These are phyloP conservation scores for Caenorhabditis japonica DNA, from an alignment of 2,888 invertebrate species.

Conservation along the genomic window DNA sequence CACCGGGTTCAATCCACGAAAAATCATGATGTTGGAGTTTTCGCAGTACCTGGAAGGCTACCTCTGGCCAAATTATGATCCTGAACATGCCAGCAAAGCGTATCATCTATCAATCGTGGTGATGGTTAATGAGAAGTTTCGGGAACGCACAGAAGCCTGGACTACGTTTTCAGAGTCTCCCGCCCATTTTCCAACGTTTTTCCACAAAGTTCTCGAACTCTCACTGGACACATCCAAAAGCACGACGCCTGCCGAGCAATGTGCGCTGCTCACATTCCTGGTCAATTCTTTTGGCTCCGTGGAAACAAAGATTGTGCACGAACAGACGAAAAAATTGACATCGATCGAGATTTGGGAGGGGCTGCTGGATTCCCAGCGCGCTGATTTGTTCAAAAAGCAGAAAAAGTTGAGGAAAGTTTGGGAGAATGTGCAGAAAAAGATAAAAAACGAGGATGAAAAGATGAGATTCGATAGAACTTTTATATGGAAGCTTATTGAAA, in stretches of 20 bases:
- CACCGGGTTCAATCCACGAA: slow-evolving; percentile 71
- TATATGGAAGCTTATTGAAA: slow-evolving; percentile 87
- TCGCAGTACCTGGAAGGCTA: slow-evolving; percentile 93
- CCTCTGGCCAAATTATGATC: slow-evolving; percentile 93
- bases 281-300: slow-evolving; percentile 97
- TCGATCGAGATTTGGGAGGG: slow-evolving; percentile 93
- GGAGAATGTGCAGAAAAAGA: slow-evolving; percentile 44
- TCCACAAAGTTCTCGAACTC: slow-evolving; percentile 78
- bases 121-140: slow-evolving; percentile 97
- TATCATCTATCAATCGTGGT: slow-evolving; percentile 89
- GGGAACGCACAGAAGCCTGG: slow-evolving; percentile 97
- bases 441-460: slow-evolving; percentile 19
- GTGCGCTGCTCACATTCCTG: slow-evolving; percentile 89
- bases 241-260: slow-evolving; percentile 84
- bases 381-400: slow-evolving; percentile 87
- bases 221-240: slow-evolving; percentile 81
- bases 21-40: slow-evolving; percentile 69
- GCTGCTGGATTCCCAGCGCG: slow-evolving; percentile 85
- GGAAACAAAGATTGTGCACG: slow-evolving; percentile 92
- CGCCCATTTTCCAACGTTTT: slow-evolving; percentile 78
- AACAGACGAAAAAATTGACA: slow-evolving; percentile 90
- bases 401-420: slow-evolving; percentile 77
- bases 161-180: slow-evolving; percentile 81
- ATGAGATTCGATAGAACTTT: slow-evolving; percentile 82
- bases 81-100: slow-evolving; percentile 79